Evolutionary conservation across 2,888 invertebrate genomes (phyloP).

Genomic region (Drosophila subquinaria): DNA sequence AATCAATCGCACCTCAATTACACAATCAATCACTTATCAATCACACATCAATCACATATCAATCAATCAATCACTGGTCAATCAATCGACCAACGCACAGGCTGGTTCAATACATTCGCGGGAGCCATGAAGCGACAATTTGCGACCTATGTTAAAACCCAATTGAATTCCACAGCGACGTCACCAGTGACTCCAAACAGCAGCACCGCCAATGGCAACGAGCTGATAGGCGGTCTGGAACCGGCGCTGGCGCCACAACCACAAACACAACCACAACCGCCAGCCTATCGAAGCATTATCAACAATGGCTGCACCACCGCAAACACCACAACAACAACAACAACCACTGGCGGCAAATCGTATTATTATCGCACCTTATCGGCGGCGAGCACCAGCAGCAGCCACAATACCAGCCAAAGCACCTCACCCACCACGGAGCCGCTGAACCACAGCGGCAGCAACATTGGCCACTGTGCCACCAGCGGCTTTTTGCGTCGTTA

Average conservation of each 20-base stretch:
- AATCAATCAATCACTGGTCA: slow-evolving; percentile 13
- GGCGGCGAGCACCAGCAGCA: slow-evolving; percentile 78
- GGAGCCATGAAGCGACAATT: slow-evolving; percentile 92
- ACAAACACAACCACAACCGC: slow-evolving; percentile 56
- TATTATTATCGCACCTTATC: slow-evolving; percentile 81
- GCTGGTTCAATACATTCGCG: slow-evolving; percentile 90
- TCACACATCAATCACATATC: background rate
- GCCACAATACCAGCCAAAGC: slow-evolving; percentile 75
- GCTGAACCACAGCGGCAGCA: slow-evolving; percentile 26
- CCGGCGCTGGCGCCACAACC: slow-evolving; percentile 44
- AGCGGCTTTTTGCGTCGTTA: slow-evolving; percentile 69
- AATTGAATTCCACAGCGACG: slow-evolving; percentile 86
- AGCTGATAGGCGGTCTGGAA: slow-evolving; percentile 29
- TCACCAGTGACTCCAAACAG: slow-evolving; percentile 40
- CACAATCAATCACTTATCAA: background rate
- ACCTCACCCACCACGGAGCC: slow-evolving; percentile 81
- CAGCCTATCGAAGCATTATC: slow-evolving; percentile 59
- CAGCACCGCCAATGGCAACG: slow-evolving; percentile 26
- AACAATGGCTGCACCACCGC: slow-evolving; percentile 51
- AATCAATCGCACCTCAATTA: background rate
- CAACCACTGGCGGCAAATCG: slow-evolving; percentile 50
- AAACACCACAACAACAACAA: slow-evolving; percentile 19
- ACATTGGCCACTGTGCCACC: slow-evolving; percentile 19
- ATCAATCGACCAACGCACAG: slow-evolving; percentile 48
- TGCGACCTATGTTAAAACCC: slow-evolving; percentile 93